phyloP scores from a whole-genome alignment of 2,113 vertebrate species.

The Ondatra zibethicus region DNA sequence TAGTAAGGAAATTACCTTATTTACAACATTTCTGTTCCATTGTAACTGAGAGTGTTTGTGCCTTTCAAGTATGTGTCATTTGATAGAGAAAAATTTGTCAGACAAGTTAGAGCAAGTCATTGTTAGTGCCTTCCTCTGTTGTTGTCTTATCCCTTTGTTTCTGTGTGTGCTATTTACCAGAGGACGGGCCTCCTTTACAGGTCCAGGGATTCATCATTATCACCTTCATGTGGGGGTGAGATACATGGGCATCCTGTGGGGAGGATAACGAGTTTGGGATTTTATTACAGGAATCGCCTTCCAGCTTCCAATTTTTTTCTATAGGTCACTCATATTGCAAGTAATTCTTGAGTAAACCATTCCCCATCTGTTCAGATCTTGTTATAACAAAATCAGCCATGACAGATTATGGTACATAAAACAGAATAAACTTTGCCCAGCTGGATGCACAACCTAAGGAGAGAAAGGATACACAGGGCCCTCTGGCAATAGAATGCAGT shows the following conservation, averaged over 20 bases:
- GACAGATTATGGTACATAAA: conserved; percentile 80
- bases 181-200: conserved; percentile 10
- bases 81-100: conserved; percentile 34
- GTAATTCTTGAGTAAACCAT: conserved; percentile 82
- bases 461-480: conserved; percentile 40
- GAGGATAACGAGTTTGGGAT: conserved; percentile 67
- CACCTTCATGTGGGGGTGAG: conserved; percentile 61
- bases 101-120: conserved; percentile 72
- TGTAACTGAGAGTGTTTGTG: conserved; percentile 71
- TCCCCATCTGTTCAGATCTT: conserved; percentile 81
- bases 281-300: conserved; percentile 68
- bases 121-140: conserved; percentile 17
- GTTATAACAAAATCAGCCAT: conserved; percentile 80
- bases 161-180: conserved; percentile 7
- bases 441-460: conserved; percentile 70
- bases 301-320: conserved; percentile 73
- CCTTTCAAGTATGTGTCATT: conserved; percentile 69
- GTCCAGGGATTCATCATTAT: conserved; percentile 66
- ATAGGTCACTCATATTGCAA: conserved; percentile 80
- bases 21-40: conserved; percentile 70
- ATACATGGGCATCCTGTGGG: conserved; percentile 50
- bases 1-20: conserved; percentile 76
- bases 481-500: conserved; percentile 60
- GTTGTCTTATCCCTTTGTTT: conserved; percentile 57
- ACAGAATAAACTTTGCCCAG: conserved; percentile 83